Conservation (phyloP, 2,888 invertebrate genomes). For the Helleia helle region DNA sequence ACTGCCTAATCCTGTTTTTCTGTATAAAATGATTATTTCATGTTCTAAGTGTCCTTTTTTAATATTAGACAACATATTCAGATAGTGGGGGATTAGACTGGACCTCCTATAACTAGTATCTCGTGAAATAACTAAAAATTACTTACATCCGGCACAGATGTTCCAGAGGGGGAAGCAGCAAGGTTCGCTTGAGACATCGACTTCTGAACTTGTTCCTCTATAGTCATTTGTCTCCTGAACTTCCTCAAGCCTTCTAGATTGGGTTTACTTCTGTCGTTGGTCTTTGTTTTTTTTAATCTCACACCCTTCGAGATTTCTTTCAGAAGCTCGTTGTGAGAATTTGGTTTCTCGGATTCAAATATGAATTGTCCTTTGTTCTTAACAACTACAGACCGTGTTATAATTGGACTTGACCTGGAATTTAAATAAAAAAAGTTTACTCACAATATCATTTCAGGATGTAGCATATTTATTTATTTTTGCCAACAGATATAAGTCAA, state of each 20-base stretch:
- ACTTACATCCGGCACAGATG: slow-evolving; percentile 44
- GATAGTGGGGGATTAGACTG: too few relatives aligned
- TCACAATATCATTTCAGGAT: too few relatives aligned
- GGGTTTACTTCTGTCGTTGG: slow-evolving; percentile 91
- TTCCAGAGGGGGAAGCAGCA: slow-evolving; percentile 66
- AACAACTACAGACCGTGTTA: slow-evolving; percentile 72
- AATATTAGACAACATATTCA: too few relatives aligned
- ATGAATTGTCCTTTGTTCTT: slow-evolving; percentile 87
- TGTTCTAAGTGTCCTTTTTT: too few relatives aligned
- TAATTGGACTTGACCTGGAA: slow-evolving; percentile 75
- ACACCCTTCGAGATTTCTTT: slow-evolving; percentile 88
- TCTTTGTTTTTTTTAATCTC: slow-evolving; percentile 81
- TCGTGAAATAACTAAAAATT: too few relatives aligned
- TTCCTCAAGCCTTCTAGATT: slow-evolving; percentile 87
- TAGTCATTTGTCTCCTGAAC: slow-evolving; percentile 91
- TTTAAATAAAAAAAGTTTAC: too few relatives aligned
- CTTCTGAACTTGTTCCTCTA: slow-evolving; percentile 91
- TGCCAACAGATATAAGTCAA: too few relatives aligned
- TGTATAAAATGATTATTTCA: too few relatives aligned
- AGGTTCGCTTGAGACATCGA: slow-evolving; percentile 81
- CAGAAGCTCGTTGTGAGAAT: slow-evolving; percentile 85
- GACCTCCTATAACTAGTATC: too few relatives aligned
- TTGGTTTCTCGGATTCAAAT: slow-evolving; percentile 88
- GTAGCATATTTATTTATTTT: too few relatives aligned
- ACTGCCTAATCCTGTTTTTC: too few relatives aligned